phyloP scores from a whole-genome alignment of 2,113 vertebrate species.

The Nicator chloris region DNA sequence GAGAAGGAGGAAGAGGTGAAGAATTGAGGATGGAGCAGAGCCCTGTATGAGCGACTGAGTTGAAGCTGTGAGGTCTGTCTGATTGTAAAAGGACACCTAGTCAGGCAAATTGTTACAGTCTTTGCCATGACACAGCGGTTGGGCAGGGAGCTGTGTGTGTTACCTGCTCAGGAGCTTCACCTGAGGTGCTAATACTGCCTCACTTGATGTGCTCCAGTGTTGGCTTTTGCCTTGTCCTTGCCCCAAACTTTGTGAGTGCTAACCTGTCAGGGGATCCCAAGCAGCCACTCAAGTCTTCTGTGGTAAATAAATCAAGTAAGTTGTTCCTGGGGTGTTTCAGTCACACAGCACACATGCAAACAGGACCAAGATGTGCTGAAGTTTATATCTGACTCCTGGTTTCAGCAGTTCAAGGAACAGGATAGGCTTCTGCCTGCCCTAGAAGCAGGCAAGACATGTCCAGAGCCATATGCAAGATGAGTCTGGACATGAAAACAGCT shows the following conservation, averaged over 20 bases:
- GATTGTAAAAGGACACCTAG: not conserved
- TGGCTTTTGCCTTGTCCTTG: not conserved
- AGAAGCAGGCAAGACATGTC: not conserved
- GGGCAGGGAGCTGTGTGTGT: not conserved
- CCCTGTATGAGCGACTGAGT: not conserved
- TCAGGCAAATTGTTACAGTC: not conserved
- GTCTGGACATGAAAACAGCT: not conserved
- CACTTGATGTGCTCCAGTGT: not conserved
- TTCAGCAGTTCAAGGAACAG: not conserved
- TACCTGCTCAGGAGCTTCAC: not conserved
- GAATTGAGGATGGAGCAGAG: not conserved
- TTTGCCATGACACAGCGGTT: not conserved
- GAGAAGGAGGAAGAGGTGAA: not conserved
- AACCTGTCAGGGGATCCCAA: not conserved
- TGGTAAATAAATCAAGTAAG: no score
- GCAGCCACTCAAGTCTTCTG: not conserved
- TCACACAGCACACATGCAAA: not conserved
- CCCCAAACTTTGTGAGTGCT: not conserved
- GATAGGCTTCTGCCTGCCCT: not conserved
- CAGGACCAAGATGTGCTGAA: not conserved
- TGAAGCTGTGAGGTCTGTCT: not conserved
- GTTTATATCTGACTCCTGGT: not conserved
- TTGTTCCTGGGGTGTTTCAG: not conserved
- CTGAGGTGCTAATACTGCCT: not conserved
- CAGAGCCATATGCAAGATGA: not conserved